phyloP scores from a whole-genome alignment of 2,113 vertebrate genomes.

The Protobothrops flavoviridis region DNA sequence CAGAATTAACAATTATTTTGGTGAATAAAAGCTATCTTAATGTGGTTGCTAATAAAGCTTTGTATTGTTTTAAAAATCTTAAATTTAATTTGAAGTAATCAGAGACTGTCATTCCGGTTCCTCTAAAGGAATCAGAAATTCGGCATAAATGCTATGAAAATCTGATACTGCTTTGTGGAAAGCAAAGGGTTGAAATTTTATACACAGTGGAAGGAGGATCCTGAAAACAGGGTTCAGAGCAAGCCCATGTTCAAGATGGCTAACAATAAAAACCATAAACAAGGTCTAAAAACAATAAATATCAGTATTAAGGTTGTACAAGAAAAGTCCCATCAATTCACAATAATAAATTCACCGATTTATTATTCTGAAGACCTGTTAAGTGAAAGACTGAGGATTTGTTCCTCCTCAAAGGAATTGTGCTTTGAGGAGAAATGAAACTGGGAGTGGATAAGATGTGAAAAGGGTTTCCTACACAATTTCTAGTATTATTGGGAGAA shows the following conservation, averaged over 20 bases:
- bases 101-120: not conserved
- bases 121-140: not conserved
- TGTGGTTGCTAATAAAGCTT: not conserved
- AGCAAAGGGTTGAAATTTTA: not conserved
- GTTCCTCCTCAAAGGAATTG: not conserved
- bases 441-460: not conserved
- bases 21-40: not conserved
- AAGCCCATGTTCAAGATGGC: not conserved
- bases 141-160: not conserved
- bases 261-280: not conserved
- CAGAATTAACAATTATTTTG: not conserved
- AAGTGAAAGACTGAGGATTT: too few relatives aligned
- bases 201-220: not conserved
- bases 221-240: not conserved
- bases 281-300: not conserved
- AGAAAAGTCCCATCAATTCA: not conserved
- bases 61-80: not conserved
- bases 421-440: not conserved
- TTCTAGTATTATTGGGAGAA: not conserved
- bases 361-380: not conserved
- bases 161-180: not conserved
- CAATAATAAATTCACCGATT: not conserved
- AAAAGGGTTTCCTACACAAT: not conserved
- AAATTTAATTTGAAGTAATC: not conserved
- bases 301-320: not conserved